Base-by-base conservation (phyloP, 2,113 vertebrate species). In the Anguilla rostrata region DNA sequence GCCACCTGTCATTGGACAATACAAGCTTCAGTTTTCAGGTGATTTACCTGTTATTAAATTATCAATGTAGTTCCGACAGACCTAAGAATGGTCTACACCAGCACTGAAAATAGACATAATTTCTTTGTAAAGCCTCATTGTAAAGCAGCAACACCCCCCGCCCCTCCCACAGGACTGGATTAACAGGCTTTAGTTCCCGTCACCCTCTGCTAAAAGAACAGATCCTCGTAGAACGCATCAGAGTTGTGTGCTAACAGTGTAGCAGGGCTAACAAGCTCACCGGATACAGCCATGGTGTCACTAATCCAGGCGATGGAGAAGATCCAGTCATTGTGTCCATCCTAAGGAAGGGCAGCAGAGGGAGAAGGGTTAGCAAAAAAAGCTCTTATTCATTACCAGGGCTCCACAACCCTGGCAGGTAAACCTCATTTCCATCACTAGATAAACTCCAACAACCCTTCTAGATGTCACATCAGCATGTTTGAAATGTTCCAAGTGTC, bases 231-330 rank as follows among this genome's bases (percentile, higher is more conserved):
- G 43, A 46, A 16, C 63, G 2, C 8, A n/a, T n/a, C 2, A 12
- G 22, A 6, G 11, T 75, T 9, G 2, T 12, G 2, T 9, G 8
- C n/a, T 75, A 75, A 34, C n/a, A 34, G n/a, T 5, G 26, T 8
- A 1, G 26, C n/a, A 75, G 71, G 0, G 14, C 60, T n/a, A 39
- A 63, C 39, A 34, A 75, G 89, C 95, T 96, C 95, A 99, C 98
- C 98, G 90, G 98, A 99, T 84, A 99, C 98, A 11, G 97, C 98
- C 97, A 99, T 97, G 86, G 93, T 97, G 92, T 99, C 98, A 91
- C 96, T 99, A 93, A 99, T 99, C 98, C 98, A 99, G 0, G 98
- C 98, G 92, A 99, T 99, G 87, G 98, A 99, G 94, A 99, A 99
- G 91, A 99, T 99, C 98, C 98, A 99, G 92, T 99, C 98, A 90